Evolutionary conservation across 2,888 invertebrate species (phyloP), one percentile per base, ranked within the genome.

Genomic region (Rotaria magnacalcarata): DNA sequence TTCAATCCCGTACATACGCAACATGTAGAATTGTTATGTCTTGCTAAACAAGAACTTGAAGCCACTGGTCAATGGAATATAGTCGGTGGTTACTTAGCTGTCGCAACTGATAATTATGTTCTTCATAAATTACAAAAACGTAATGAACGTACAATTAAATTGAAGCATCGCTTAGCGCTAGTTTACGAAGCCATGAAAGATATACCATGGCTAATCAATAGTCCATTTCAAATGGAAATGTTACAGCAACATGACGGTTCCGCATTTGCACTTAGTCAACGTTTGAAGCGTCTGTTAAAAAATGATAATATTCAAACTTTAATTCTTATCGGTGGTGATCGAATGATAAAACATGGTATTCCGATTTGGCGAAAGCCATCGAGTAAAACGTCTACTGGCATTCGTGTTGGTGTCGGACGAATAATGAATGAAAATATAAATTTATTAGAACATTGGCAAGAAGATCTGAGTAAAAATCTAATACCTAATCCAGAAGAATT

Each of bases 1-100:
- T 75, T 75, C 43, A 75, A 75, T 75, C 75, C 75, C 10, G 75
- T 75, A 11, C 75, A 75, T 75, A 75, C 75, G 8, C 75, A 75
- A 43, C 75, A 75, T 24, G 27, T 75, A 41, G 43, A 8, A 27
- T 21, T 75, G 24, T 14, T 75, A 24, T 24, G n/a, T 24, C 43
- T 47, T 11, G 75, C 43, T 7, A 75, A 75, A 75, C 41, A 41
- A 47, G 75, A 75, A 75, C n/a, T 75, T 11, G 75, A 75, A 47
- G 21, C 19, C 11, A 43, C 21, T 75, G 19, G 21, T 43, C 7
- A 75, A 43, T 75, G 41, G 43, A 41, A 75, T 24, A 43, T 75
- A 5, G 2, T 75, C 4, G 75, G 75, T 47, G 75, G 43, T n/a
- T 75, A 75, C 43, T 75, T 75, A 75, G 75, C 75, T 43, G 43